A percentile compares a stretch with the other conserved stretches of the same genome.
phyloP scores from a whole-genome alignment of 2,888 invertebrate genomes.

The Schizotus pectinicornis region DNA sequence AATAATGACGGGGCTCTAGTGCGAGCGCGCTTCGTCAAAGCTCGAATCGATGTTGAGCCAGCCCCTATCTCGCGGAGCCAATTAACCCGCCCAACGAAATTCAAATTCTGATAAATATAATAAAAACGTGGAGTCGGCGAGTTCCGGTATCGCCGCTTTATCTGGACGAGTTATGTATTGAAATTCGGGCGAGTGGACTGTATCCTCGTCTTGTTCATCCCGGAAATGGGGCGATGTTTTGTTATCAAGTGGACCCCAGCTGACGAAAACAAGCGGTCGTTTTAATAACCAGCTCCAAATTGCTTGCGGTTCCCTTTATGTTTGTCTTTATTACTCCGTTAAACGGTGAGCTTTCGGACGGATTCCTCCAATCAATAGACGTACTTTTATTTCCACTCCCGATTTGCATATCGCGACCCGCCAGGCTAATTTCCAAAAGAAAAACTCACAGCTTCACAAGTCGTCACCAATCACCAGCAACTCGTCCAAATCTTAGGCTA shows the following conservation, averaged over 20 bases:
- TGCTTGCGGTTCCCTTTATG: conserved; percentile 37
- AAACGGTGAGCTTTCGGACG: conserved; percentile 13
- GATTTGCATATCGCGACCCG: neutral
- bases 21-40: neutral
- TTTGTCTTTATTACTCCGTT: conserved; percentile 34
- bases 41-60: neutral
- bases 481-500: too few species aligned
- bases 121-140: too few species aligned
- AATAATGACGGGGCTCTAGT: neutral
- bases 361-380: conserved; percentile 5
- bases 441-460: neutral
- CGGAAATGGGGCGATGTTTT: conserved; percentile 18
- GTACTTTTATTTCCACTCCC: neutral
- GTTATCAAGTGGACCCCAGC: conserved; percentile 23
- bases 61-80: neutral
- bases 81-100: neutral
- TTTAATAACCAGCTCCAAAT: conserved; percentile 39
- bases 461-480: too few species aligned
- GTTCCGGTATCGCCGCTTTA: too few species aligned
- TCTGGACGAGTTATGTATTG: too few species aligned
- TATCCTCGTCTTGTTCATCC: conserved; percentile 2
- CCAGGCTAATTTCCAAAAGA: neutral
- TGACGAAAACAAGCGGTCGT: conserved; percentile 24
- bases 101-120: too few species aligned
- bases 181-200: too few species aligned